These are phyloP conservation scores for Pangasius krempfi DNA, from an alignment of 2,797 vertebrate species.

Conservation along the genomic window DNA sequence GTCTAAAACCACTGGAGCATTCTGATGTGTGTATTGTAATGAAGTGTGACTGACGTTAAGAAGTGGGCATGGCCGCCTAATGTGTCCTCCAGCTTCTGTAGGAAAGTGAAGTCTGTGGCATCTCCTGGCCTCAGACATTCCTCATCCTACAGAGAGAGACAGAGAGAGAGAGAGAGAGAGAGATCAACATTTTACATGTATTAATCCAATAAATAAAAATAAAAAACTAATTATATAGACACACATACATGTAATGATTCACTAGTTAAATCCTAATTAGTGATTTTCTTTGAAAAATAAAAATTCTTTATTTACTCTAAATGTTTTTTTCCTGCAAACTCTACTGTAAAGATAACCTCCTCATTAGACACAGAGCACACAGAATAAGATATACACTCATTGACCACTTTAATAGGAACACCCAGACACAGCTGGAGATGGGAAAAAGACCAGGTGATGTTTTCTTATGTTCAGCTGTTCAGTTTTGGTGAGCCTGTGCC, in stretches of 20 bases:
- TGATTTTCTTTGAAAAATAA: no score
- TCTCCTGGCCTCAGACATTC: conserved; percentile 96
- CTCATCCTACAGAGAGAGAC: conserved; percentile 81
- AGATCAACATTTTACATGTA: neutral
- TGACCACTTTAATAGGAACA: neutral
- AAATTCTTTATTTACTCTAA: neutral
- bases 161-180: neutral
- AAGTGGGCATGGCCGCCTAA: conserved; percentile 94
- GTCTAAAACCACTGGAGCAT: neutral
- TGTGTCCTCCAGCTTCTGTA: conserved; percentile 93
- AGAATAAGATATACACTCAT: neutral
- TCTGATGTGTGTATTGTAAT: neutral
- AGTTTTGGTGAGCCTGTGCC: neutral
- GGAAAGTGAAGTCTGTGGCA: conserved; percentile 92
- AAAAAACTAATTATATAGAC: neutral
- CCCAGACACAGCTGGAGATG: neutral
- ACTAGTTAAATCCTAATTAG: no score
- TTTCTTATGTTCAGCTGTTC: neutral
- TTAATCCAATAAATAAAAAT: neutral
- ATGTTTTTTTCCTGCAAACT: no score
- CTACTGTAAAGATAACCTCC: no score
- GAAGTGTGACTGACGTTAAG: conserved; percentile 84
- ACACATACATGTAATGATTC: neutral
- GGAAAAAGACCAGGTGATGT: neutral
- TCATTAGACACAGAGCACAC: neutral